A percentile compares a stretch with the other conserved stretches of the same genome.
These are phyloP conservation scores for Perdita meconis DNA, from an alignment of 2,888 invertebrate species.

Conservation along the genomic window DNA sequence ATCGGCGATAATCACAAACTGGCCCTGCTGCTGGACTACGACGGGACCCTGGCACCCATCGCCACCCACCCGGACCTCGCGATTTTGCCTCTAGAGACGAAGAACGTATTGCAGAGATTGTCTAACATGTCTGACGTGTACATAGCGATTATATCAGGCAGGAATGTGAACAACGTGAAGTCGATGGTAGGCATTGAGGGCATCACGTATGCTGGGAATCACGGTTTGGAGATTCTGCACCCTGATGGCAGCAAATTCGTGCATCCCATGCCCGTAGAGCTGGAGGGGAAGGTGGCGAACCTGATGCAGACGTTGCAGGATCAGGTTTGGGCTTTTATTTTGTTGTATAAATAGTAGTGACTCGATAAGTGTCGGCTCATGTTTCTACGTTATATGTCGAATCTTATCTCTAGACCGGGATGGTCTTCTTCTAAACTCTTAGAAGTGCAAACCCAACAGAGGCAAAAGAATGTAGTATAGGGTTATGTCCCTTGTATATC, in stretches of 20 bases:
- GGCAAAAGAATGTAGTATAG: no score
- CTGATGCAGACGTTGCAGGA: conserved; percentile 92
- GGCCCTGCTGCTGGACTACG: conserved; percentile 93
- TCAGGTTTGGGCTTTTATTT: no score
- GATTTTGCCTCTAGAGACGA: conserved; percentile 93
- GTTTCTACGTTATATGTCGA: no score
- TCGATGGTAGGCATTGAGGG: conserved; percentile 96
- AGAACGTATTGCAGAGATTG: conserved; percentile 91
- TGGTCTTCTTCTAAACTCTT: no score
- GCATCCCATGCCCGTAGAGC: conserved; percentile 95
- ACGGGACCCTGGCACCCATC: conserved; percentile 94
- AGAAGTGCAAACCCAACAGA: no score
- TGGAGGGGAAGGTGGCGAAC: conserved; percentile 91
- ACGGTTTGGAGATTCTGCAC: conserved; percentile 94
- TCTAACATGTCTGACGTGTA: conserved; percentile 94
- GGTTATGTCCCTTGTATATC: no score
- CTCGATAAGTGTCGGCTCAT: background rate
- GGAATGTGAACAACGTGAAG: conserved; percentile 94
- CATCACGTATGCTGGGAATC: conserved; percentile 95
- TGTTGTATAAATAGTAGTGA: conserved; percentile 79
- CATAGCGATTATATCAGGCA: conserved; percentile 94
- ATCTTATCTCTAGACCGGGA: no score
- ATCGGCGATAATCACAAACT: conserved; percentile 94
- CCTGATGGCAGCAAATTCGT: conserved; percentile 96
- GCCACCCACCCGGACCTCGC: conserved; percentile 96